phyloP scores from a whole-genome alignment of 2,888 invertebrate genomes.

The Metalampra italica region DNA sequence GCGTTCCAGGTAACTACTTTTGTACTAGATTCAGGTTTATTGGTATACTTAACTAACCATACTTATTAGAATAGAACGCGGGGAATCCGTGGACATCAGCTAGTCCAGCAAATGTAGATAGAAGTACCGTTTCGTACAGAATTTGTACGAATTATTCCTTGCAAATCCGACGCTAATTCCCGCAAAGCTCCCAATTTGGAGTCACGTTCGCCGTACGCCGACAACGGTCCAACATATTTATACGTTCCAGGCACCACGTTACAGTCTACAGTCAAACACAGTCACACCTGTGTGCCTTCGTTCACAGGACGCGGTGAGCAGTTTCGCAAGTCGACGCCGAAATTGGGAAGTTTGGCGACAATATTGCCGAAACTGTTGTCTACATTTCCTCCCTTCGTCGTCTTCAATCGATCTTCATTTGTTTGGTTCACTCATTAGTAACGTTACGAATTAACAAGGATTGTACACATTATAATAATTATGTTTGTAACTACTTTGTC shows the following conservation, averaged over 20 bases:
- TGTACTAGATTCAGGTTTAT: too few species aligned
- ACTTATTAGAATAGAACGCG: too few species aligned
- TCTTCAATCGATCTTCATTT: background rate
- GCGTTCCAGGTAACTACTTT: too few species aligned
- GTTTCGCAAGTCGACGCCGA: conserved; percentile 74
- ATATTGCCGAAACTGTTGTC: conserved; percentile 63
- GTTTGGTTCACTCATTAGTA: background rate
- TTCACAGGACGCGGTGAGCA: conserved; percentile 49
- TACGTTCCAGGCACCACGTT: conserved; percentile 6
- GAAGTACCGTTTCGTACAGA: conserved; percentile 15
- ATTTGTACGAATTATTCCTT: conserved; percentile 45
- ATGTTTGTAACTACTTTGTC: too few species aligned
- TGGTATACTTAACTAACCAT: too few species aligned
- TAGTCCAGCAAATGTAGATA: background rate
- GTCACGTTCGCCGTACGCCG: conserved; percentile 40
- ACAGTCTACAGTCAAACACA: conserved; percentile 32
- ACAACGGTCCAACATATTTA: conserved; percentile 25
- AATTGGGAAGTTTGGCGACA: conserved; percentile 69
- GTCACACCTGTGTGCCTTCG: conserved; percentile 51
- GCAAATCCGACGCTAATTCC: conserved; percentile 62
- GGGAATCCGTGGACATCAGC: too few species aligned
- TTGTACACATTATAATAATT: too few species aligned
- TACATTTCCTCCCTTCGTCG: conserved; percentile 4
- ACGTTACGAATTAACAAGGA: background rate
- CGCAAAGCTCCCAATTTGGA: conserved; percentile 60